These are phyloP conservation scores for Peromyscus attwateri DNA, from an alignment of 2,797 vertebrate genomes.

Conservation along the genomic window DNA sequence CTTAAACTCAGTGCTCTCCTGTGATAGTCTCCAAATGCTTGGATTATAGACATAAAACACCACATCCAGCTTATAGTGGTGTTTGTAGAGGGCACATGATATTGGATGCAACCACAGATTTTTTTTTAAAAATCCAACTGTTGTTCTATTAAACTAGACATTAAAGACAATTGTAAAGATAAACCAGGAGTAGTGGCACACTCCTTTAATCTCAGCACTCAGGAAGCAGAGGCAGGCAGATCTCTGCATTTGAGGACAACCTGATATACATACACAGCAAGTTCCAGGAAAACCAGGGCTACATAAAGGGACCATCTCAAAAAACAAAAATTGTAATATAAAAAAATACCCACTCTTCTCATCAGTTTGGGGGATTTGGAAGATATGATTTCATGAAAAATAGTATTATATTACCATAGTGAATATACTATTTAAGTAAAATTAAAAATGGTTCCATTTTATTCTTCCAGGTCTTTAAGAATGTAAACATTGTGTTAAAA, in stretches of 20 bases:
- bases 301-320: background rate
- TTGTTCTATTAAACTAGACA: background rate
- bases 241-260: background rate
- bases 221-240: background rate
- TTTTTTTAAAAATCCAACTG: background rate
- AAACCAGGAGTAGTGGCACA: background rate
- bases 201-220: background rate
- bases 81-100: background rate
- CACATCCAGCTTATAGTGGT: background rate
- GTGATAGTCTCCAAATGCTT: background rate
- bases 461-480: slow-evolving; percentile 18
- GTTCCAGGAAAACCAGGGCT: background rate
- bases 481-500: background rate
- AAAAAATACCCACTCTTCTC: background rate
- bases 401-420: background rate
- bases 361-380: slow-evolving; percentile 10
- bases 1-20: background rate
- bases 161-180: slow-evolving; percentile 27
- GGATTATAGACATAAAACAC: background rate
- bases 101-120: background rate
- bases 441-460: background rate
- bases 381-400: background rate
- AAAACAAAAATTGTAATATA: background rate
- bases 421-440: background rate
- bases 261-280: background rate